Conservation (phyloP, 2,888 invertebrate genomes). For the Volucella bombylans region DNA sequence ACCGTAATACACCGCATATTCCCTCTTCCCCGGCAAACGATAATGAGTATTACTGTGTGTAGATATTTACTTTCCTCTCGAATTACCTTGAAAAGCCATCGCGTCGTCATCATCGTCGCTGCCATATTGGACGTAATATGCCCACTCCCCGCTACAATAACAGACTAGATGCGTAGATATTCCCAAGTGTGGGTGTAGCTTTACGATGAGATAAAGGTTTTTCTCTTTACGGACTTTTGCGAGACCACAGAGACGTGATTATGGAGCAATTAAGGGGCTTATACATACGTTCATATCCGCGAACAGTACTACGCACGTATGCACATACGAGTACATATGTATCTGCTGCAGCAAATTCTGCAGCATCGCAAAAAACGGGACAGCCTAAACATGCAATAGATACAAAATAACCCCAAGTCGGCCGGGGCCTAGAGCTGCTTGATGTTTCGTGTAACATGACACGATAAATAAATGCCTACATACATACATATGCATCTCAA, state of each 20-base stretch:
- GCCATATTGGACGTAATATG: not conserved
- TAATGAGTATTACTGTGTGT: conserved; percentile 58
- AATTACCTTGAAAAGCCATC: conserved; percentile 71
- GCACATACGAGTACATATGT: no score
- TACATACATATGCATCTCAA: not conserved
- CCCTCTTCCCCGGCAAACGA: conserved; percentile 3
- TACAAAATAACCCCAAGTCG: no score
- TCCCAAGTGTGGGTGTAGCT: not conserved
- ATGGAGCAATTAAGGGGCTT: conserved; percentile 57
- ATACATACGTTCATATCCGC: conserved; percentile 26
- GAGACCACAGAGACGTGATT: conserved; percentile 48
- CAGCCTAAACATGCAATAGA: no score
- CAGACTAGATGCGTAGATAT: conserved; percentile 18
- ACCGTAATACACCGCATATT: conserved; percentile 28
- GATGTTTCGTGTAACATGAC: conserved; percentile 50
- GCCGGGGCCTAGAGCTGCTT: conserved; percentile 15
- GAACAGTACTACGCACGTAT: not conserved
- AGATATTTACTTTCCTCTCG: conserved; percentile 66
- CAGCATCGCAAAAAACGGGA: conserved; percentile 5
- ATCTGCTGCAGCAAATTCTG: not conserved
- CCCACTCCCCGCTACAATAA: conserved; percentile 1
- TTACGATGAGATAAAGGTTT: conserved; percentile 9
- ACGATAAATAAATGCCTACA: conserved; percentile 40
- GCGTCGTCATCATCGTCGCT: conserved; percentile 47
- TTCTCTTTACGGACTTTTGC: conserved; percentile 18